phyloP scores from a whole-genome alignment of 2,113 vertebrate species.

The Leptobrachium ailaonicum region DNA sequence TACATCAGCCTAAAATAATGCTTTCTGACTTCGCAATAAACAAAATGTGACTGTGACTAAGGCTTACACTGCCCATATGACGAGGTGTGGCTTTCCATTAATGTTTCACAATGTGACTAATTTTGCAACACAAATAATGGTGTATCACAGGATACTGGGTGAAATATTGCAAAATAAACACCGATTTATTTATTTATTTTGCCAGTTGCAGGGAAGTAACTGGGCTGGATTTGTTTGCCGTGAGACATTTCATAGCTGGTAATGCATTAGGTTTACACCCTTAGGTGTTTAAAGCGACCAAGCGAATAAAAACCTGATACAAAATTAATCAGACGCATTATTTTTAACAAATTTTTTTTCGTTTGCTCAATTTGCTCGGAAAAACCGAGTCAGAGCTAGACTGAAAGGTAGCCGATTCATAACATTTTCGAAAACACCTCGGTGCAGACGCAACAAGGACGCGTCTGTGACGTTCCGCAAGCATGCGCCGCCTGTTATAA shows the following conservation, averaged over 20 bases:
- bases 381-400: constrained; percentile 15
- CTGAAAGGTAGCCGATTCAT: constrained; percentile 6
- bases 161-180: constrained; percentile 9
- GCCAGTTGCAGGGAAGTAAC: not conserved
- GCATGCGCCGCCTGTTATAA: not conserved
- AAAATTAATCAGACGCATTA: not conserved
- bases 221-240: not conserved
- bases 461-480: constrained; percentile 8
- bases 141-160: constrained; percentile 2
- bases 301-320: constrained; percentile 14
- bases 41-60: not conserved
- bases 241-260: not conserved
- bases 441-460: constrained; percentile 5
- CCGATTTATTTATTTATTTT: not conserved
- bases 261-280: not conserved
- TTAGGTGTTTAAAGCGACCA: constrained; percentile 7
- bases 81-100: constrained; percentile 22
- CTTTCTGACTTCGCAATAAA: not conserved
- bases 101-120: not conserved
- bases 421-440: constrained; percentile 7
- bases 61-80: not conserved
- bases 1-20: not conserved
- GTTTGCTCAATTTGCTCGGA: constrained; percentile 17
- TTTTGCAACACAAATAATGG: not conserved
- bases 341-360: not conserved